A percentile compares a stretch with the other conserved stretches of the same genome.
Conservation (phyloP, 2,113 vertebrate species). For the Aegotheles bennettii region DNA sequence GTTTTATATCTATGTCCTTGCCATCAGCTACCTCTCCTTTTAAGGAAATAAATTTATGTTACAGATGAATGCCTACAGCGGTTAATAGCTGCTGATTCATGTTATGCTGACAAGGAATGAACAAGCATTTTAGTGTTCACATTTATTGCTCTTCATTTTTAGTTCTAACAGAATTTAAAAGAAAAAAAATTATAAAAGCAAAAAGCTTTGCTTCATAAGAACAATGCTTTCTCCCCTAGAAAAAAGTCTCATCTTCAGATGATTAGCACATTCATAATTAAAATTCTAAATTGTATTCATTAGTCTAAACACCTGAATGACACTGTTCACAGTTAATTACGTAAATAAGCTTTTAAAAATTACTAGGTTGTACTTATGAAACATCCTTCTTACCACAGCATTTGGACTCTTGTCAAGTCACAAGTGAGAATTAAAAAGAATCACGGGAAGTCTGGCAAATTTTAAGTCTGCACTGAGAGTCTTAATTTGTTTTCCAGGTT, state of each 20-base stretch:
- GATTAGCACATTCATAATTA: background rate
- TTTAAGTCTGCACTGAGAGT: background rate
- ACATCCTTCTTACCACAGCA: background rate
- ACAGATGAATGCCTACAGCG: slow-evolving; percentile 12
- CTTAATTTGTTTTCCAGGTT: slow-evolving; percentile 23
- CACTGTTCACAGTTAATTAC: background rate
- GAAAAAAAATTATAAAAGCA: background rate
- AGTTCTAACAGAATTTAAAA: background rate
- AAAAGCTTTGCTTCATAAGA: background rate
- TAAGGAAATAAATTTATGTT: slow-evolving; percentile 55
- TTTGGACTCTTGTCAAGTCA: slow-evolving; percentile 3
- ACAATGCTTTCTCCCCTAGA: background rate
- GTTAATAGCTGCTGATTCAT: slow-evolving; percentile 67
- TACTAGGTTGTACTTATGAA: background rate
- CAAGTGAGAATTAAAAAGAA: background rate
- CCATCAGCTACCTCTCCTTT: slow-evolving; percentile 45
- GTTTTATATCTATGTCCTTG: background rate
- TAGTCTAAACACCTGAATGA: background rate
- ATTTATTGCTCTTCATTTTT: background rate
- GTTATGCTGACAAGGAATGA: slow-evolving; percentile 64
- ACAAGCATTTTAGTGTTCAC: slow-evolving; percentile 20
- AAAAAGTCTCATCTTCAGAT: background rate
- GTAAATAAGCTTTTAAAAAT: background rate
- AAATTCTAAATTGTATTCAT: background rate
- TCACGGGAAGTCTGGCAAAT: background rate